Percentiles rank a stretch among this genome's conserved stretches.
Evolutionary conservation across 2,888 invertebrate genomes (phyloP).

Genomic region (Synanthedon formicaeformis): DNA sequence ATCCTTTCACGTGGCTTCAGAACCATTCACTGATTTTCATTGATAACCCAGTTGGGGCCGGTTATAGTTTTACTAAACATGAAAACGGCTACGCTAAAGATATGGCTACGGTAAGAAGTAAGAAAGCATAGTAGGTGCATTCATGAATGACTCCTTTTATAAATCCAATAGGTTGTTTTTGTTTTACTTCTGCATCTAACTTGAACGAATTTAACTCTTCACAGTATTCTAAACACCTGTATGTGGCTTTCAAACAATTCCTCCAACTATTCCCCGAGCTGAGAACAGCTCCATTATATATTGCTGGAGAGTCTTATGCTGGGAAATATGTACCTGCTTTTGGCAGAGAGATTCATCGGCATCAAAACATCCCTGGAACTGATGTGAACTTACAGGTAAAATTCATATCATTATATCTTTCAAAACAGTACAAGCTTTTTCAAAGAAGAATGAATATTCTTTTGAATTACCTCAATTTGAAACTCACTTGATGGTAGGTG

Average conservation of each 20-base stretch:
- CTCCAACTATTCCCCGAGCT: constrained; percentile 72
- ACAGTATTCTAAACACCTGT: constrained; percentile 67
- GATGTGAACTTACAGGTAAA: constrained; percentile 57
- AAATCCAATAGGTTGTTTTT: neutral
- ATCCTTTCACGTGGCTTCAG: constrained; percentile 67
- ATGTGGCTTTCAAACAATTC: constrained; percentile 70
- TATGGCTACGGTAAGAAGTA: constrained; percentile 62
- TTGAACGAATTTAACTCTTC: constrained; percentile 8
- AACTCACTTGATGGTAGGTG: too few relatives aligned
- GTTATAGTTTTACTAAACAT: constrained; percentile 73
- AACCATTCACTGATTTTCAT: constrained; percentile 74
- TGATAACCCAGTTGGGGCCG: constrained; percentile 76
- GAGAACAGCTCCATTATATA: constrained; percentile 67
- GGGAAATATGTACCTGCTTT: constrained; percentile 73
- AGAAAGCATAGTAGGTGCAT: too few relatives aligned
- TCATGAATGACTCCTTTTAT: too few relatives aligned
- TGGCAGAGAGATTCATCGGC: constrained; percentile 63
- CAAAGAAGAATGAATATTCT: too few relatives aligned
- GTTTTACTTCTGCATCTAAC: neutral
- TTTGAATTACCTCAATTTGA: too few relatives aligned
- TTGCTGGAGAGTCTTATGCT: constrained; percentile 76
- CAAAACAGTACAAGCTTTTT: too few relatives aligned
- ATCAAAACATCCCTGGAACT: constrained; percentile 25
- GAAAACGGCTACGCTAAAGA: constrained; percentile 64
- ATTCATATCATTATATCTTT: too few relatives aligned